These are phyloP conservation scores for Eupithecia exiguata DNA, from an alignment of 2,888 invertebrate genomes.

Conservation along the genomic window DNA sequence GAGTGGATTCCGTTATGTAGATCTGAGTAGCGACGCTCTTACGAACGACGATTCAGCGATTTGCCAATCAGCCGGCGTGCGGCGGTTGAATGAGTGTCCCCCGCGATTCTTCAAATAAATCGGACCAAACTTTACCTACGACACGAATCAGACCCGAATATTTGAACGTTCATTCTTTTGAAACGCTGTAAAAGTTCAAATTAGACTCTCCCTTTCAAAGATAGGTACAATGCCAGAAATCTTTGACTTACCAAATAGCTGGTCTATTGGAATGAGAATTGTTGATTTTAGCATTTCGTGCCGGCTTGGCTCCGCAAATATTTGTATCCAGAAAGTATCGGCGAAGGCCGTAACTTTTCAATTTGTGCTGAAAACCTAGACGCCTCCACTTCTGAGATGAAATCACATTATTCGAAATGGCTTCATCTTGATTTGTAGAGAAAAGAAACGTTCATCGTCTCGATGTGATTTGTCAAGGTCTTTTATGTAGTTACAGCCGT, in stretches of 20 bases:
- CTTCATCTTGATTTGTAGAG: slow-evolving; percentile 33
- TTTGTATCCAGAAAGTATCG: slow-evolving; percentile 31
- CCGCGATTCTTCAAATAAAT: background rate
- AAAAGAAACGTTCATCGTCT: slow-evolving; percentile 28
- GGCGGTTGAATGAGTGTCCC: slow-evolving; percentile 1
- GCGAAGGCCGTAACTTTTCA: slow-evolving; percentile 25
- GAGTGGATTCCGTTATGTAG: too few species aligned
- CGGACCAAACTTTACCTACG: background rate
- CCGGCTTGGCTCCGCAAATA: slow-evolving; percentile 20
- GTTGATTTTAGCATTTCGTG: slow-evolving; percentile 24
- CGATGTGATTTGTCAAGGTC: slow-evolving; percentile 13
- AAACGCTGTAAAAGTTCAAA: slow-evolving; percentile 2
- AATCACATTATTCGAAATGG: slow-evolving; percentile 35
- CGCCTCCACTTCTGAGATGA: slow-evolving; percentile 25
- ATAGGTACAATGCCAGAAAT: slow-evolving; percentile 10
- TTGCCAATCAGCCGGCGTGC: slow-evolving; percentile 4
- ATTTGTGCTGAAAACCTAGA: slow-evolving; percentile 32
- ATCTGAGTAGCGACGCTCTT: background rate
- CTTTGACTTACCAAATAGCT: slow-evolving; percentile 16
- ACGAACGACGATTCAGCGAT: slow-evolving; percentile 8
- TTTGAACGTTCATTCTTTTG: slow-evolving; percentile 10
- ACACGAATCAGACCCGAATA: slow-evolving; percentile 6
- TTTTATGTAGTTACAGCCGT: slow-evolving; percentile 7
- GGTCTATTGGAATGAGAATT: slow-evolving; percentile 14
- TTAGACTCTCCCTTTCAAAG: slow-evolving; percentile 14